Base-by-base conservation (phyloP, 2,888 invertebrate genomes). In the Leistus spinibarbis region DNA sequence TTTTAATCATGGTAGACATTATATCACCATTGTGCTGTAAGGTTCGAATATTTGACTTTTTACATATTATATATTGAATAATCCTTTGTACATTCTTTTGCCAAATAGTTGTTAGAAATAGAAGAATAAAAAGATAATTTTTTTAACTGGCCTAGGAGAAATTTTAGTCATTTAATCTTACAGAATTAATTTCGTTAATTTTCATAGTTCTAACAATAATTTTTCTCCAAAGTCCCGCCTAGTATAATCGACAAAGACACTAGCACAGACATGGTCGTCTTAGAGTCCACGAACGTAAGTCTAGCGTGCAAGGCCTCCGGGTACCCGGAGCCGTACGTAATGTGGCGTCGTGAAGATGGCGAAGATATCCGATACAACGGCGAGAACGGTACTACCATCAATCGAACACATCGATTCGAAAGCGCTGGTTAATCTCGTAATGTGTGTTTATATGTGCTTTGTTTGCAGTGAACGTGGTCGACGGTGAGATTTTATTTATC, bases 181-280 rank as follows among this genome's bases (percentile, higher is more conserved):
- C n/a, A n/a, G n/a, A n/a, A 40, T 40, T 7, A 40, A 4, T 40
- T 40, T 40, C 13, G 3, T 3, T 5, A 4, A 40, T 40, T 40
- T 40, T n/a, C n/a, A n/a, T n/a, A n/a, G n/a, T n/a, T n/a, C n/a
- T n/a, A n/a, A n/a, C n/a, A n/a, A n/a, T n/a, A n/a, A n/a, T n/a
- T n/a, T n/a, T n/a, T n/a, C n/a, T n/a, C n/a, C n/a, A 40, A 88
- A 97, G 97, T 97, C 77, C 97, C 97, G 54, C 97, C 97, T 23
- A 90, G 92, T 82, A 97, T 97, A 80, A 90, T 96, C 76, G 94
- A 95, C 85, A 92, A 93, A 80, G 94, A 95, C 87, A 96, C 96
- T 19, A 95, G 95, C 81, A 93, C 94, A 65, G 97, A 97, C 82
- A 94, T 97, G 91, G 95, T 96, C 24, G 96, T 96, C 3, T 89